phyloP scores from a whole-genome alignment of 2,888 invertebrate genomes.

The Ctena decussata region DNA sequence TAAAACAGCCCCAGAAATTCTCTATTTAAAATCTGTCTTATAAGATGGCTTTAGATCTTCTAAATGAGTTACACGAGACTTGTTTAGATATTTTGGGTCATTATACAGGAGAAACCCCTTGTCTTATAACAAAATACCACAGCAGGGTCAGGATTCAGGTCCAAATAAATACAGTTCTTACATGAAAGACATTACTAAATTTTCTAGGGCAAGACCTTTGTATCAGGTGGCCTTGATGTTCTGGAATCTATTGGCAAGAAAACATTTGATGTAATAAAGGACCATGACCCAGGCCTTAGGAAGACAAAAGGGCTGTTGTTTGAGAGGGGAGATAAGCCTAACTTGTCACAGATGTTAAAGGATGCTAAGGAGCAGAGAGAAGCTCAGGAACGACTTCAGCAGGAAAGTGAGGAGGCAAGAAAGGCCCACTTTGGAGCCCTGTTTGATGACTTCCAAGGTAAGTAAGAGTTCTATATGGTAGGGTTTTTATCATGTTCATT shows the following conservation, averaged over 20 bases:
- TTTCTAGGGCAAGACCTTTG: conserved; percentile 81
- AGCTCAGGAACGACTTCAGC: conserved; percentile 88
- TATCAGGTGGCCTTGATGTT: conserved; percentile 90
- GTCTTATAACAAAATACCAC: no score
- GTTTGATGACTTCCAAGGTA: conserved; percentile 95
- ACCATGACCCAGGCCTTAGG: conserved; percentile 95
- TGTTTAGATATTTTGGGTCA: no score
- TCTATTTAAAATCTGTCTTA: no score
- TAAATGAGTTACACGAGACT: no score
- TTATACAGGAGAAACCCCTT: no score
- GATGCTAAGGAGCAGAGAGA: conserved; percentile 91
- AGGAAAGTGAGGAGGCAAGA: conserved; percentile 89
- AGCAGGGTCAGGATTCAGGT: no score
- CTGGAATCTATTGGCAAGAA: conserved; percentile 97
- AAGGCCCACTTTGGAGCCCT: conserved; percentile 89
- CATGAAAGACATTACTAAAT: no score
- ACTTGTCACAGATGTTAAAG: conserved; percentile 88
- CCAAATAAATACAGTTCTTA: no score
- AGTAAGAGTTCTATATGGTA: no score
- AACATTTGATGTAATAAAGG: conserved; percentile 97
- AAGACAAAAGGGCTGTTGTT: conserved; percentile 91
- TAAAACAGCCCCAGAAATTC: no score
- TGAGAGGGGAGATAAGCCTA: conserved; percentile 81
- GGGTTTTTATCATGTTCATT: no score
- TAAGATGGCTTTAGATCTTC: no score